These are phyloP conservation scores for Nomada hirtipes DNA, from an alignment of 2,888 invertebrate genomes.

Conservation along the genomic window DNA sequence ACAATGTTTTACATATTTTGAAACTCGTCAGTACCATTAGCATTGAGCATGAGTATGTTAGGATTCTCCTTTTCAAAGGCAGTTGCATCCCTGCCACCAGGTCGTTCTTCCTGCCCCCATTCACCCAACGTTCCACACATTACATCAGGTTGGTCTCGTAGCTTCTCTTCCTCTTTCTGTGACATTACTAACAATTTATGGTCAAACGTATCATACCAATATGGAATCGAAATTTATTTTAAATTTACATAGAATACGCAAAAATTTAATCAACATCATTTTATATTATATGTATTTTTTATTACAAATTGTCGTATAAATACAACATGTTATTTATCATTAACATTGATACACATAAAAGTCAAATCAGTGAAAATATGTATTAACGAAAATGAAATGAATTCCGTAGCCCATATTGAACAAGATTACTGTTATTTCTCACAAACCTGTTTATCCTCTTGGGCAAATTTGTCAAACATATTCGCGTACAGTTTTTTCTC, in stretches of 20 bases:
- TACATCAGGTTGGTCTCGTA: conserved; percentile 89
- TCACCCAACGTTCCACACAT: conserved; percentile 90
- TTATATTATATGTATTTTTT: conserved; percentile 22
- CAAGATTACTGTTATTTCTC: conserved; percentile 49
- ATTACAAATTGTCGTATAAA: conserved; percentile 26
- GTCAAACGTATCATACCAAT: conserved; percentile 58
- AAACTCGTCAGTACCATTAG: conserved; percentile 90
- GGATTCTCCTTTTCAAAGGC: conserved; percentile 92
- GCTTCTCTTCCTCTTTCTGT: conserved; percentile 90
- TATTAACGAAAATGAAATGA: conserved; percentile 13
- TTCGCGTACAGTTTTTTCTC: conserved; percentile 96
- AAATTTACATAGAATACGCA: conserved; percentile 17
- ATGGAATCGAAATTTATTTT: conserved; percentile 27
- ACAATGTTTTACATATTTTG: conserved; percentile 88
- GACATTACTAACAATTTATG: conserved; percentile 81
- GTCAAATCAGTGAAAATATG: not conserved
- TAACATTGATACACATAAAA: not conserved
- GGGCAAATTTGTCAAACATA: conserved; percentile 97
- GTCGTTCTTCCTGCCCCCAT: conserved; percentile 90
- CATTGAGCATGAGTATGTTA: conserved; percentile 89
- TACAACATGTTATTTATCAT: conserved; percentile 3
- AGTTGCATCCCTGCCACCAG: conserved; percentile 88
- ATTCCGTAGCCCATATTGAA: conserved; percentile 12
- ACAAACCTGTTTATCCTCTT: conserved; percentile 89
- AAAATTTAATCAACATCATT: conserved; percentile 35